These are phyloP conservation scores for Gila orcuttii DNA, from an alignment of 2,113 vertebrate species.

Conservation along the genomic window DNA sequence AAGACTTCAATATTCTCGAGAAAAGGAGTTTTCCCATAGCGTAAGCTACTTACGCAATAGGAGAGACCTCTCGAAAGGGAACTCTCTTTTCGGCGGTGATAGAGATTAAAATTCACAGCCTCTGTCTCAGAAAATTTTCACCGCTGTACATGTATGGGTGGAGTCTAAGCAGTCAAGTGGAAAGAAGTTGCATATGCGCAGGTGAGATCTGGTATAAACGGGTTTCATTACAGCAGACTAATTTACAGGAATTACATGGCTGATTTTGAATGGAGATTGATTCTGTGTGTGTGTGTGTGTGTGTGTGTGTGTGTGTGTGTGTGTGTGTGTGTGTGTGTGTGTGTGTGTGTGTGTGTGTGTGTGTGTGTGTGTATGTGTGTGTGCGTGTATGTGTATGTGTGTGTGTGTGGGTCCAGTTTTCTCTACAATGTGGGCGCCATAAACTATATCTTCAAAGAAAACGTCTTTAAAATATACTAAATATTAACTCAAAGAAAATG, in stretches of 20 bases:
- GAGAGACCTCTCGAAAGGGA: too few species aligned
- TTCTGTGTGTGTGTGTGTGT: slow-evolving; percentile 6
- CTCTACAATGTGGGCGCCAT: not conserved
- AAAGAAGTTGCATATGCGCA: too few species aligned
- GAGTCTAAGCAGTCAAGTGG: too few species aligned
- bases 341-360: not conserved
- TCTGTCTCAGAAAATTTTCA: too few species aligned
- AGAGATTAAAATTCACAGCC: too few species aligned
- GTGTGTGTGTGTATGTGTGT: not conserved
- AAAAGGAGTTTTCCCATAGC: too few species aligned
- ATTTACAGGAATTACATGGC: slow-evolving; percentile 44
- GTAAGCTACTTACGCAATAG: too few species aligned
- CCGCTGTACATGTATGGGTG: too few species aligned
- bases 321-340: not conserved
- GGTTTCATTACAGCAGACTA: slow-evolving; percentile 27
- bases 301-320: too few species aligned
- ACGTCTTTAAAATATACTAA: not conserved
- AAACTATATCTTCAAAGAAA: not conserved
- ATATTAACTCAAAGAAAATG: not conserved
- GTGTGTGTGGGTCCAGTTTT: not conserved
- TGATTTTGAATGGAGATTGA: slow-evolving; percentile 37
- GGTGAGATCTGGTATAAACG: not conserved
- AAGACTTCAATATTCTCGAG: too few species aligned
- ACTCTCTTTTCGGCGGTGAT: too few species aligned
- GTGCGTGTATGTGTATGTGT: not conserved